Base-by-base conservation (phyloP, 2,797 vertebrate species). In the Graptemys geographica region DNA sequence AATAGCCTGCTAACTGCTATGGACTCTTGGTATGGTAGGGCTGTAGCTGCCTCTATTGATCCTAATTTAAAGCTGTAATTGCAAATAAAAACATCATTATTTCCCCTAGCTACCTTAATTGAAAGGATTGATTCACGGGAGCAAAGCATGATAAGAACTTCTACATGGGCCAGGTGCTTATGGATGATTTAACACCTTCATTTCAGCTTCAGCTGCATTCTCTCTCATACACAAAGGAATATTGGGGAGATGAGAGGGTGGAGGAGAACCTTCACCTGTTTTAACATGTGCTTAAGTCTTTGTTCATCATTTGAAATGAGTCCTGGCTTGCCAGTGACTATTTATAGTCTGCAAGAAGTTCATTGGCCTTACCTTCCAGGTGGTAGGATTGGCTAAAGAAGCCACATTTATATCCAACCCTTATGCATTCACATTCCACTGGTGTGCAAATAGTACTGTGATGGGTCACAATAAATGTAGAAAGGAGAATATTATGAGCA, bases 41-140 rank as follows among this genome's bases (percentile, higher is more conserved):
- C 96, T 98, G 97, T 98, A 98, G 96, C 95, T 97, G 97, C 97
- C 90, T 95, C 96, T 98, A 98, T 98, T 98, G 98, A 99, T 99
- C 98, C 98, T 98, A 97, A 98, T 98, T 98, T 98, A 98, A 98
- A 98, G 97, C 97, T 98, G 97, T 98, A 98, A 98, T 98, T 98
- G 98, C 98, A 98, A 99, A 98, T 97, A 98, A 98, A 98, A 98
- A 98, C 96, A 98, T 98, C 98, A 98, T 98, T 98, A 96, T 97
- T 97, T 51, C 92, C 86, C 93, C 84, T 88, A 97, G 80, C 74
- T 92, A 81, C 94, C 87, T 95, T 97, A 94, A 97, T 96, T 96
- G 97, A 96, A 97, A 97, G 93, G 92, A 94, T 93, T 97, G 94
- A 95, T 98, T 98, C 97, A 96, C 86, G 94, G 97, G 95, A 94